Conservation (phyloP, 64 coral and sea anemone genomes). For the Orbicella faveolata region DNA sequence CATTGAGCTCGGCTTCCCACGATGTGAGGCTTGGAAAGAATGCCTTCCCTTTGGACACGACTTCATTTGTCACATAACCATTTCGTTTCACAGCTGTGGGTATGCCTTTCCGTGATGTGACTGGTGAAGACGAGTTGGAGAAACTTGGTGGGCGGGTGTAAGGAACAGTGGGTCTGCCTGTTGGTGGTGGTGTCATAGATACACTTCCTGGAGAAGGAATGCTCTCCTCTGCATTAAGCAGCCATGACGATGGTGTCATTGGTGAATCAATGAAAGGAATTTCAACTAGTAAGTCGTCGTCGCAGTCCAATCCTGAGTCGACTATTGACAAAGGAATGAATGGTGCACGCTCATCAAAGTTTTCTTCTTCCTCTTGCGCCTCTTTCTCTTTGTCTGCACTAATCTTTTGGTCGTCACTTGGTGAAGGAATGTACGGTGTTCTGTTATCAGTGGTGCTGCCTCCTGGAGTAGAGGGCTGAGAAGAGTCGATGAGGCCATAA, state of each 20-base stretch:
- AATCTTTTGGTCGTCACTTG: conserved; percentile 46
- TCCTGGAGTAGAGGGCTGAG: conserved; percentile 19
- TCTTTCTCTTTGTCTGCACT: conserved; percentile 43
- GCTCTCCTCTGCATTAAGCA: background rate
- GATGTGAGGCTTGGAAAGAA: conserved; percentile 56
- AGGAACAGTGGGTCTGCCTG: background rate
- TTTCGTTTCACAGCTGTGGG: conserved; percentile 41
- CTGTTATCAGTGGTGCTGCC: conserved; percentile 22
- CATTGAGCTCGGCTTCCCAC: conserved; percentile 78
- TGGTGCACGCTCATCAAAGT: conserved; percentile 68
- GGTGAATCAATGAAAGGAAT: conserved; percentile 79
- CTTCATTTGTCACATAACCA: conserved; percentile 72
- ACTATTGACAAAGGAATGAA: conserved; percentile 73
- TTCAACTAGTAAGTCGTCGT: conserved; percentile 75
- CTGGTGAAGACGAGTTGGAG: conserved; percentile 27
- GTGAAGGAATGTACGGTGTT: conserved; percentile 40
- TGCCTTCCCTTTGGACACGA: conserved; percentile 21
- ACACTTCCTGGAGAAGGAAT: conserved; percentile 17
- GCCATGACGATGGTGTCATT: conserved; percentile 47
- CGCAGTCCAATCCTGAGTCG: conserved; percentile 64
- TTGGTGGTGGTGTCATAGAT: conserved; percentile 34
- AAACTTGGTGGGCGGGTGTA: conserved; percentile 9
- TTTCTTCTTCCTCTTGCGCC: conserved; percentile 30
- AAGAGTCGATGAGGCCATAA: conserved; percentile 53
- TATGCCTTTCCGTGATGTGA: conserved; percentile 9